phyloP scores from a whole-genome alignment of 2,113 vertebrate species.

The Okapia johnstoni region DNA sequence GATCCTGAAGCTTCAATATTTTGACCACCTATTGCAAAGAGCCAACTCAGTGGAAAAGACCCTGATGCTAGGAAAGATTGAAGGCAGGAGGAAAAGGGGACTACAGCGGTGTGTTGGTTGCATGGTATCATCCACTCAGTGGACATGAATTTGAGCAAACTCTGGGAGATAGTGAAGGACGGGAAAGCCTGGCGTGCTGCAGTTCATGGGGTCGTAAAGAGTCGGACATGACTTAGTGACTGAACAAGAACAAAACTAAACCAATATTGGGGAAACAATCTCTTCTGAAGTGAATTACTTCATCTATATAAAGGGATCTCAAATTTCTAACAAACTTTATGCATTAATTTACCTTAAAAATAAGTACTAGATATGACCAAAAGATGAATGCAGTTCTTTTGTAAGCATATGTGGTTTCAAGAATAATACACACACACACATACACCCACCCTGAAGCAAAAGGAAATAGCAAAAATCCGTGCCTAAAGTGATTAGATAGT shows the following conservation, averaged over 20 bases:
- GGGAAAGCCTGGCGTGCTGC: neutral
- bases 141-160: neutral
- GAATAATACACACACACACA: neutral
- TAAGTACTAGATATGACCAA: neutral
- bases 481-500: neutral
- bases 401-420: conserved; percentile 30
- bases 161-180: neutral
- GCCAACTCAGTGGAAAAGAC: neutral
- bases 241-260: neutral
- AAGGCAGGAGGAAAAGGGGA: neutral
- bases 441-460: neutral
- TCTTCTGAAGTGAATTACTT: neutral
- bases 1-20: neutral
- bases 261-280: neutral
- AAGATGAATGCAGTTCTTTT: neutral
- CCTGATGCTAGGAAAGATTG: neutral
- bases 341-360: neutral
- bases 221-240: accelerated
- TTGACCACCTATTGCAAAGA: neutral
- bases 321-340: neutral
- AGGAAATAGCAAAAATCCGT: neutral
- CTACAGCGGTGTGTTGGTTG: neutral
- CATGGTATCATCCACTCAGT: neutral
- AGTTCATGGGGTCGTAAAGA: neutral
- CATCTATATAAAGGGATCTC: neutral